Base-by-base conservation (phyloP, 2,113 vertebrate species). In the Etheostoma cragini region DNA sequence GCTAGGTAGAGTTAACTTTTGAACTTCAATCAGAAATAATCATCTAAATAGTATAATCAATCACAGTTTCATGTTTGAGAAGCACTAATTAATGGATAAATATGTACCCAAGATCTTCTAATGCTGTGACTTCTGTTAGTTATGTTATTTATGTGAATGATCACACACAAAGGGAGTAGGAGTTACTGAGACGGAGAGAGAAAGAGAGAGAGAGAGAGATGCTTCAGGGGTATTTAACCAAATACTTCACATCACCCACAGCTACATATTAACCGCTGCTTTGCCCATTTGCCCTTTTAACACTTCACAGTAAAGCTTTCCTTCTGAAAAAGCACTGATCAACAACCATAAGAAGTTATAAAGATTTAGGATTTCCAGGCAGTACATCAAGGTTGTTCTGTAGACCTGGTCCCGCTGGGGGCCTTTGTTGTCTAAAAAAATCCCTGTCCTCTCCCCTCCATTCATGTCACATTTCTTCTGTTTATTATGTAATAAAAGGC, bases 231-330 rank as follows among this genome's bases (percentile, higher is more conserved):
- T 60, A 49, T 24, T 76, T 61, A 2, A 30, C 30, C 10, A 45
- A 17, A n/a, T 5, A 38, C 26, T 46, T 46, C 45, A 65, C 46
- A 56, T 47, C 49, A 50, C 62, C 72, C 77, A 49, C 42, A n/a
- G 54, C 54, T 56, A 30, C 26, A 47, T 1, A 70, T 83, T 38
- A 53, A 72, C 61, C 10, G 21, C 26, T 5, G 21, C n/a, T 17
- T 45, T 33, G 6, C 17, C 17, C 17, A 35, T 46, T 60, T 11
- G 38, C 58, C 58, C 52, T 10, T 56, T 30, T 3, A 52, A 13
- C 22, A 47, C 35, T 1, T 30, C 10, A 56, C 26, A 42, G 12
- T 33, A 0, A 38, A 33, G 15, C 17, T 6, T 52, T 45, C 22
- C 7, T 45, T 21, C 42, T 68, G 26, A 60, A 65, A 45, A 60